Evolutionary conservation across 2,113 vertebrate genomes (phyloP).

Genomic region (Heterochromis multidens): DNA sequence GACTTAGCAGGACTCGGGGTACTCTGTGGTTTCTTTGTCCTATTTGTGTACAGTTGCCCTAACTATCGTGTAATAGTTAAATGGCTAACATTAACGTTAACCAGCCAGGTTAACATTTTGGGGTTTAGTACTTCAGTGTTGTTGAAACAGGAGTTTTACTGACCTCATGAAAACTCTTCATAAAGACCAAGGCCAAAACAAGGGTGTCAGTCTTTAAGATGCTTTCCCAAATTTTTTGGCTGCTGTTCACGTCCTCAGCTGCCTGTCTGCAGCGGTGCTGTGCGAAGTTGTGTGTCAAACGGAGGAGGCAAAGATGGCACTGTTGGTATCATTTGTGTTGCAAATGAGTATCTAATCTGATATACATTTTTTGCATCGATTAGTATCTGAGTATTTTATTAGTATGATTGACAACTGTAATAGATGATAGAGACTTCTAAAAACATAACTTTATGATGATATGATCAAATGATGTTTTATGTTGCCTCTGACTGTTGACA

Average conservation of each 20-base stretch:
- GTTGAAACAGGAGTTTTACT: too few relatives aligned
- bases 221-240: too few relatives aligned
- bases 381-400: background rate
- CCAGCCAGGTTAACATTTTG: too few relatives aligned
- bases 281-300: background rate
- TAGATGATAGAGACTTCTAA: background rate
- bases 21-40: background rate
- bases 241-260: too few relatives aligned
- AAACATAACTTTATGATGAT: background rate
- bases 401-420: background rate
- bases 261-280: too few relatives aligned
- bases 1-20: background rate
- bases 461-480: background rate
- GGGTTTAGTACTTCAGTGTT: too few relatives aligned
- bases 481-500: slow-evolving; percentile 10
- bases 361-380: background rate
- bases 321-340: background rate
- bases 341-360: background rate
- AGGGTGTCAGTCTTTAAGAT: too few relatives aligned
- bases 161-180: too few relatives aligned
- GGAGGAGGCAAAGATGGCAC: background rate
- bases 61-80: background rate
- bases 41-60: background rate
- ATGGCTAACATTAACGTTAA: background rate
- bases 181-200: too few relatives aligned